Conservation (phyloP, 2,888 invertebrate species). For the Hypselothyrea guttata region DNA sequence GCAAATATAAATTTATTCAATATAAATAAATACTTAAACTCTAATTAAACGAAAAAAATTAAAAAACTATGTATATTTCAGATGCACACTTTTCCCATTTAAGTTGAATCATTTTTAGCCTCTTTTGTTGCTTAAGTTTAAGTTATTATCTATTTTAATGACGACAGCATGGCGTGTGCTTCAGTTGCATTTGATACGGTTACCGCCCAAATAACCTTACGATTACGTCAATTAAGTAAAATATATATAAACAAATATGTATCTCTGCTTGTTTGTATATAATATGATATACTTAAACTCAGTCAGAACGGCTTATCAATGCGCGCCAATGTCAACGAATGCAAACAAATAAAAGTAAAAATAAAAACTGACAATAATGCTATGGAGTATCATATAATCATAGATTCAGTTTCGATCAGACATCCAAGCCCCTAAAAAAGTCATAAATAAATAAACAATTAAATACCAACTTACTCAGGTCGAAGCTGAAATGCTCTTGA, state of each 20-base stretch:
- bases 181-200: conserved; percentile 24
- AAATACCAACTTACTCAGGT: too few relatives aligned
- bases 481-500: too few relatives aligned
- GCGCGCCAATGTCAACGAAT: conserved; percentile 51
- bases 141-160: conserved; percentile 2
- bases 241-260: conserved; percentile 33
- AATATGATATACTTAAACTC: conserved; percentile 57
- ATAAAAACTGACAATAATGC: conserved; percentile 22
- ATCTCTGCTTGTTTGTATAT: conserved; percentile 21
- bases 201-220: conserved; percentile 65
- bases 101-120: too few relatives aligned
- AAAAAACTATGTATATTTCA: too few relatives aligned
- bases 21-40: too few relatives aligned
- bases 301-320: conserved; percentile 54
- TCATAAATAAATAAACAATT: too few relatives aligned
- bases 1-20: too few relatives aligned
- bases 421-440: too few relatives aligned
- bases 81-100: not conserved
- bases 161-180: conserved; percentile 13
- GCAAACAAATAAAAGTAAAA: conserved; percentile 38
- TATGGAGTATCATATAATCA: conserved; percentile 11
- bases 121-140: not conserved
- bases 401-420: conserved; percentile 11
- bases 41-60: too few relatives aligned
- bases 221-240: conserved; percentile 67